Base-by-base conservation (phyloP, 2,888 invertebrate genomes). In the Plemyria rubiginata region DNA sequence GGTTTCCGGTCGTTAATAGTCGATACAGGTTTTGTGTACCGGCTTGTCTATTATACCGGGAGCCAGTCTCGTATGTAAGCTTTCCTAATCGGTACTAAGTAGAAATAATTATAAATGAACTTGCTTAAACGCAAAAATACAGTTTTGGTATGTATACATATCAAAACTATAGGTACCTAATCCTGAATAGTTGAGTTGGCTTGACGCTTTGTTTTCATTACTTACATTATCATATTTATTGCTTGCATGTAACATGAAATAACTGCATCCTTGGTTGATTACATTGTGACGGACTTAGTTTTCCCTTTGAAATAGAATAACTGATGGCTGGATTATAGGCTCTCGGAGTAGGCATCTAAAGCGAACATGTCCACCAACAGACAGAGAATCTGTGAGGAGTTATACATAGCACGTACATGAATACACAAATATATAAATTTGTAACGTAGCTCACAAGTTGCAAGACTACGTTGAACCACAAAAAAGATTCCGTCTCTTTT, bases 161-260 rank as follows among this genome's bases (percentile, higher is more conserved):
- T 8, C 36, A 8, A 38, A 38, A 45, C 43, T 16, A 16, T 45
- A 7, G 16, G 9, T 16, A 11, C 16, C 16, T 9, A 16, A 8
- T 43, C 2, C 16, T 11, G 16, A 45, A 11, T 45, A 45, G 4
- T 16, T 45, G 9, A 45, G 16, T 16, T 16, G 45, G 16, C 45
- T 45, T 45, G 15, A 45, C 45, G 16, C 8, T 43, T 43, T 13
- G n/a, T 41, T 41, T 16, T 38, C 11, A 45, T 45, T 45, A 45
- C 6, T 43, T 13, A 32, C 7, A 8, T 38, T 2, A 11, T 38
- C 1, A 38, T 38, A 9, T 38, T 8, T 8, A 32, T n/a, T n/a
- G n/a, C 8, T 32, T 32, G 7, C 32, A 5, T 32, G 32, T 32
- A 32, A 32, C 32, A 32, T 32, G 32, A 8, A 32, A 32, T 32